Base-by-base conservation (phyloP, 2,888 invertebrate species). In the Stratiomys singularior region DNA sequence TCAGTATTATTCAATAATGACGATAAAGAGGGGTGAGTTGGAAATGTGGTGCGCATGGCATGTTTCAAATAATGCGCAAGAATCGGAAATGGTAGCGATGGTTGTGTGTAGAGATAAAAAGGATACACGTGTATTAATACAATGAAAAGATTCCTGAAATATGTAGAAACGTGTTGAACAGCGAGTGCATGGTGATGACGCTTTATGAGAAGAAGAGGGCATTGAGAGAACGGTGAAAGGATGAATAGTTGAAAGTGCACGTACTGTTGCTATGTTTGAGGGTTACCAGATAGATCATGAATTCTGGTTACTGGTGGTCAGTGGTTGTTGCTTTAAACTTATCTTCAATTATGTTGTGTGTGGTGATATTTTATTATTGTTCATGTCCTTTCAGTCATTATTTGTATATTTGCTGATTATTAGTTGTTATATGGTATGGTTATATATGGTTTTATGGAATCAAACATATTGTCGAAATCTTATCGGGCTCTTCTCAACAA, bases 161-260 rank as follows among this genome's bases (percentile, higher is more conserved):
- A 72, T 72, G 56, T 56, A 72, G 28, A 60, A 74, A 74, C 74
- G 60, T 74, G 74, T 74, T 74, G 74, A 74, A 60, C 60, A 37
- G n/a, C 25, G 60, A 25, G 21, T 18, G 46, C 18, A 25, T n/a
- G n/a, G n/a, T n/a, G n/a, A n/a, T n/a, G n/a, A n/a, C n/a, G n/a
- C n/a, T n/a, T n/a, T 11, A 67, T 15, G 18, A n/a, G 47, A 69
- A 25, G 27, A 23, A 27, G 60, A 37, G 58, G 9, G 37, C 9
- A 4, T 52, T 52, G 15, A 15, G 15, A 21, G 60, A 60, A 60
- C 21, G 3, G 23, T 60, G 15, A 15, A 60, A 25, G 60, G 15
- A 74, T 28, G 44, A 74, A 60, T 11, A 37, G 72, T 28, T 72
- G 30, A 56, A 37, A 46, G 47, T 69, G 44, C n/a, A 56, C 37